Conservation (phyloP, 2,113 vertebrate genomes). For the Podarcis cretensis region DNA sequence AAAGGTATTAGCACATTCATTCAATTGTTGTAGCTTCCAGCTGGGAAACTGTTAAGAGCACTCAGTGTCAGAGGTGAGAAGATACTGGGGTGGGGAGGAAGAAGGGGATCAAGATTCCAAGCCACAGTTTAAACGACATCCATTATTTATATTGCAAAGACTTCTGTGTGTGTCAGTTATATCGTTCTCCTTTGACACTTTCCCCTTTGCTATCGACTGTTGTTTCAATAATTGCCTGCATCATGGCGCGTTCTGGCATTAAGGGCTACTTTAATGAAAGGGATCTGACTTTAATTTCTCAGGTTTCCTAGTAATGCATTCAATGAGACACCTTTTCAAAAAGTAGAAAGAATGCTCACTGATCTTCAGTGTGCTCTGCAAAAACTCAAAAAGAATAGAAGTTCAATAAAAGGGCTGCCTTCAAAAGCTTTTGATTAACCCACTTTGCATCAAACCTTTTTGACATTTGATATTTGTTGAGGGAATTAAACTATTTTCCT, state of each 20-base stretch:
- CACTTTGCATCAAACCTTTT: slow-evolving; percentile 9
- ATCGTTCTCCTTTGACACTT: background rate
- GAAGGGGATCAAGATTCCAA: background rate
- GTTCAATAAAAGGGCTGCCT: background rate
- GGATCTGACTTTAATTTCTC: slow-evolving; percentile 14
- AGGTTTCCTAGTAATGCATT: slow-evolving; percentile 2
- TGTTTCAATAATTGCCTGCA: background rate
- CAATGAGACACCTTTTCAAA: background rate
- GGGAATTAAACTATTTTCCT: background rate
- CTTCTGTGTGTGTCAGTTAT: background rate
- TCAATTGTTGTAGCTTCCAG: background rate
- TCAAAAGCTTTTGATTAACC: background rate
- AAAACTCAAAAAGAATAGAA: background rate
- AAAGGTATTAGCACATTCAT: background rate
- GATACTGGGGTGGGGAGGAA: background rate
- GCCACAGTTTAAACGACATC: background rate
- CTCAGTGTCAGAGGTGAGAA: background rate
- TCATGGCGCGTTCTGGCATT: background rate
- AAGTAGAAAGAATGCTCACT: slow-evolving; percentile 2
- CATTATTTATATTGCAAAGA: slow-evolving; percentile 8
- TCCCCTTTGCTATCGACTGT: background rate
- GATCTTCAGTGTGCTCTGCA: background rate
- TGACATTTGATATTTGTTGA: slow-evolving; percentile 10
- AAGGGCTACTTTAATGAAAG: slow-evolving; percentile 41
- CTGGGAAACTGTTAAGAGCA: background rate